Evolutionary conservation across 2,888 invertebrate genomes (phyloP).

Genomic region (Adelognathus sp.): DNA sequence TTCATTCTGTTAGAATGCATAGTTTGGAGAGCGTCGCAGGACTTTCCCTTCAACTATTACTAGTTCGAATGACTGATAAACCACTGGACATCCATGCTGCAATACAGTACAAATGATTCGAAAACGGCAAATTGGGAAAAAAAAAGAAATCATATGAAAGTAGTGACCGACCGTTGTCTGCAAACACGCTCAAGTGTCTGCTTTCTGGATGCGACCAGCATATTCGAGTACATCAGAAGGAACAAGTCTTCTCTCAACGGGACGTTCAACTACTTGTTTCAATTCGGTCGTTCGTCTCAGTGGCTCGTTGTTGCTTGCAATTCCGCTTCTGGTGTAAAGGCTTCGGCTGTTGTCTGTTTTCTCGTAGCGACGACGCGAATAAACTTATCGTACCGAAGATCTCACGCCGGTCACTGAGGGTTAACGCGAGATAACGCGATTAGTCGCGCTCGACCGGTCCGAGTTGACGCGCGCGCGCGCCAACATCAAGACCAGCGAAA

Average conservation of each 20-base stretch:
- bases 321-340: constrained; percentile 39
- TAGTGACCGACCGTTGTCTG: not conserved
- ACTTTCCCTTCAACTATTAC: too few relatives aligned
- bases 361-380: constrained; percentile 47
- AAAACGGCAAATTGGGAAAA: not conserved
- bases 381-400: constrained; percentile 56
- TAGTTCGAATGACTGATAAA: too few relatives aligned
- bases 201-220: not conserved
- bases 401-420: constrained; percentile 62
- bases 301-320: not conserved
- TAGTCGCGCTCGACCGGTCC: constrained; percentile 70
- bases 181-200: not conserved
- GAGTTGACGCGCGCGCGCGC: constrained; percentile 52
- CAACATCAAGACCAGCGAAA: constrained; percentile 52
- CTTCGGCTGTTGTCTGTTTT: constrained; percentile 37
- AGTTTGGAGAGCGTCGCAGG: too few relatives aligned
- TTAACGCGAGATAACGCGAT: constrained; percentile 69
- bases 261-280: constrained; percentile 41
- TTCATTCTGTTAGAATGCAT: too few relatives aligned
- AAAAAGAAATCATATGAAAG: not conserved
- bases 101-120: not conserved
- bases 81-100: too few relatives aligned
- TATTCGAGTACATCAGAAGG: constrained; percentile 9
- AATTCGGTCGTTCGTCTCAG: constrained; percentile 38
- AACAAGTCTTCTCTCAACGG: constrained; percentile 25